Percentiles rank a stretch among this genome's conserved stretches.
Evolutionary conservation across 2,888 invertebrate genomes (phyloP).

Genomic region (Morpho deidamia): DNA sequence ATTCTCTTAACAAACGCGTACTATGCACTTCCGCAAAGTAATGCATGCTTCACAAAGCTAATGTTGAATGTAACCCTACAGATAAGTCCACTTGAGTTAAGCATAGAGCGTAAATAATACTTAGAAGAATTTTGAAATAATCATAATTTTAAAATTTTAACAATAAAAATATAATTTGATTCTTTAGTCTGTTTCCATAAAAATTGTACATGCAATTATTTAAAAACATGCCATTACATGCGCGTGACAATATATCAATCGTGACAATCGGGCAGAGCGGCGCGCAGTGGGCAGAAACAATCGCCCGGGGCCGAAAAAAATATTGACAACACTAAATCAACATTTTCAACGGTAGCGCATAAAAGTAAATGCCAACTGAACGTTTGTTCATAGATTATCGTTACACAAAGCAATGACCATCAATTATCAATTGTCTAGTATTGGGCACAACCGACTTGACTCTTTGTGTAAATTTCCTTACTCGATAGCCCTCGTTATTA

Average conservation of each 20-base stretch:
- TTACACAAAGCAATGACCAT: slow-evolving; percentile 16
- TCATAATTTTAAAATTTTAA: no score
- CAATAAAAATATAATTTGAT: no score
- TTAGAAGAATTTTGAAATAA: no score
- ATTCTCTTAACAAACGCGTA: no score
- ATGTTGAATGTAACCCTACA: no score
- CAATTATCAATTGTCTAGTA: slow-evolving; percentile 20
- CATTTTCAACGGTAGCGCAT: slow-evolving; percentile 48
- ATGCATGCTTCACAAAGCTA: no score
- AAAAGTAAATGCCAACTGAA: slow-evolving; percentile 7
- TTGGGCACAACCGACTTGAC: slow-evolving; percentile 7
- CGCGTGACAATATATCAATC: not conserved
- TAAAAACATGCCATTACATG: slow-evolving; percentile 8
- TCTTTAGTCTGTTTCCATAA: no score
- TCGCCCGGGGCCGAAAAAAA: slow-evolving; percentile 26
- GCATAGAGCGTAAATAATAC: no score
- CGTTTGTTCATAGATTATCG: slow-evolving; percentile 16
- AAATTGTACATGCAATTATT: not conserved
- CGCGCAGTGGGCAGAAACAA: slow-evolving; percentile 6
- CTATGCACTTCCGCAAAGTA: no score
- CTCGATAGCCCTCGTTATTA: slow-evolving; percentile 1
- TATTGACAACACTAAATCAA: slow-evolving; percentile 50
- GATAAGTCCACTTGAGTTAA: no score
- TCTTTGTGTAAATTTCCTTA: slow-evolving; percentile 6
- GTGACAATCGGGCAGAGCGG: not conserved